These are phyloP conservation scores for Pogonognathellus flavescens DNA, from an alignment of 1,140 invertebrate species.

Conservation along the genomic window DNA sequence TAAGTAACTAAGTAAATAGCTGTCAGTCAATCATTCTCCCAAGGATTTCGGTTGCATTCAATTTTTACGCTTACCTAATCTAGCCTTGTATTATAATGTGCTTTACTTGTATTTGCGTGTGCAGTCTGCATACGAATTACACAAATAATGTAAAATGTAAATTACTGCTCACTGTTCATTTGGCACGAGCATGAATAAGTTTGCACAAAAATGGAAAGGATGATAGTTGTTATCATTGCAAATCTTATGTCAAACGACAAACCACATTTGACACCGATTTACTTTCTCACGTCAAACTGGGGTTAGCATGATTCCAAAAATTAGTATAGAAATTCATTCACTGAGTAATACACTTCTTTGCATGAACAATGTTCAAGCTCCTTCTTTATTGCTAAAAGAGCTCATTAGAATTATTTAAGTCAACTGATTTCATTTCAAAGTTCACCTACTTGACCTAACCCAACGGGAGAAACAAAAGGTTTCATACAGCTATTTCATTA, in stretches of 20 bases:
- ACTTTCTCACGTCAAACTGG: not conserved
- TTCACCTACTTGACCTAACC: too few relatives aligned
- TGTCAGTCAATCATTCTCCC: slow-evolving; percentile 23
- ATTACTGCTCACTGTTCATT: not conserved
- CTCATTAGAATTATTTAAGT: too few relatives aligned
- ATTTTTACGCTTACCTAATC: not conserved
- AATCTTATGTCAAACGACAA: not conserved
- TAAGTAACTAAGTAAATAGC: not conserved
- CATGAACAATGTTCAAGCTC: too few relatives aligned
- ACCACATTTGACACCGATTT: slow-evolving; percentile 10
- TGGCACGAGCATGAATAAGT: slow-evolving; percentile 8
- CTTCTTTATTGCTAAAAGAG: too few relatives aligned
- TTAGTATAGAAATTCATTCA: not conserved
- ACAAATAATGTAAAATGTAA: not conserved
- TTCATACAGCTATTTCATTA: too few relatives aligned
- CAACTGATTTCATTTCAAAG: too few relatives aligned
- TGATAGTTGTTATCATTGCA: too few relatives aligned
- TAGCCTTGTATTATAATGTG: not conserved
- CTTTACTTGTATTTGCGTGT: not conserved
- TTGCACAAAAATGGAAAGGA: not conserved
- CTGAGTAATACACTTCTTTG: too few relatives aligned
- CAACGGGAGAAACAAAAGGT: too few relatives aligned
- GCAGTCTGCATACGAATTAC: too few relatives aligned
- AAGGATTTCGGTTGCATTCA: not conserved
- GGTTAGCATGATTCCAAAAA: slow-evolving; percentile 4